These are phyloP conservation scores for Antechinus flavipes DNA, from an alignment of 2,113 vertebrate genomes.

Conservation along the genomic window DNA sequence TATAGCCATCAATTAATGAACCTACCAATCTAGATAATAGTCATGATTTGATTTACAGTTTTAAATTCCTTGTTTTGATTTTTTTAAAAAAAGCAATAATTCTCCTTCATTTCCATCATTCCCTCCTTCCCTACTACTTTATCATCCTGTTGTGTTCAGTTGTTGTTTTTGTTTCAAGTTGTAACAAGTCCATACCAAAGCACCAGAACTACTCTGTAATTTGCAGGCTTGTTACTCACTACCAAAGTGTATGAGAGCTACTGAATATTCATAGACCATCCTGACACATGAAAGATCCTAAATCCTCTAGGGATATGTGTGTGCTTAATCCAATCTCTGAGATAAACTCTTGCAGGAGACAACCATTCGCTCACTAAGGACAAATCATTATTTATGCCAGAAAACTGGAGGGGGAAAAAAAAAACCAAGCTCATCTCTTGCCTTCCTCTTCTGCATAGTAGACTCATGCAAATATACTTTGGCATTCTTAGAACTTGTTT, in stretches of 20 bases:
- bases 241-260: not conserved
- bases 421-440: not conserved
- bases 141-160: not conserved
- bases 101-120: not conserved
- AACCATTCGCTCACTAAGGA: not conserved
- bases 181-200: not conserved
- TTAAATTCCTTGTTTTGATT: not conserved
- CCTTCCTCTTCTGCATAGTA: not conserved
- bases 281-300: not conserved
- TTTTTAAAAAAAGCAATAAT: not conserved
- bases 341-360: not conserved
- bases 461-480: not conserved
- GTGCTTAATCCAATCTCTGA: not conserved
- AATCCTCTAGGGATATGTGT: not conserved
- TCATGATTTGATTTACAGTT: not conserved
- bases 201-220: not conserved
- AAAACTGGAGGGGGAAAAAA: not conserved
- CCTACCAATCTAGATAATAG: not conserved
- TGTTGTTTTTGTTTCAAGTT: not conserved
- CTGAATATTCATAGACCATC: not conserved
- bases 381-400: not conserved
- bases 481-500: not conserved
- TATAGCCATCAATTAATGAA: not conserved
- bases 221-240: not conserved
- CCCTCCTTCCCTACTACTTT: not conserved